Percentiles rank a stretch among this genome's conserved stretches.
Evolutionary conservation across 2,113 vertebrate species (phyloP).

Genomic region (Arvicanthis niloticus): DNA sequence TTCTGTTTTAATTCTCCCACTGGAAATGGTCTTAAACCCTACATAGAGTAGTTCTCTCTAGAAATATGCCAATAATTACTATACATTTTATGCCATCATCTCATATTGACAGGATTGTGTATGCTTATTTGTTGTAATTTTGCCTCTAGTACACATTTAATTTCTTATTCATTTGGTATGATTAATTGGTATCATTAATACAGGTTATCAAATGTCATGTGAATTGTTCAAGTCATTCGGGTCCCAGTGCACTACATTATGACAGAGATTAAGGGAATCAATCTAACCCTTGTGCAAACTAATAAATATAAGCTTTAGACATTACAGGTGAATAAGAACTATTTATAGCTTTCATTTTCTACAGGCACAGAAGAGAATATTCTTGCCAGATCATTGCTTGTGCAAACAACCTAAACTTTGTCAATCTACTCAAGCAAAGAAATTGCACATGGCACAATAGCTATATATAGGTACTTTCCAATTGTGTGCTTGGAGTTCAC

Average conservation of each 20-base stretch:
- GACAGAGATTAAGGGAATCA: neutral
- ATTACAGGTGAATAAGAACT: neutral
- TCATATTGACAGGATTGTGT: neutral
- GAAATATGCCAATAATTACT: neutral
- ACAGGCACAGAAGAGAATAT: neutral
- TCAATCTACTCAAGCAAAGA: neutral
- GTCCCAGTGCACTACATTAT: neutral
- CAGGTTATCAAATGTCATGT: neutral
- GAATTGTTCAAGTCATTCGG: neutral
- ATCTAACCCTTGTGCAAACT: neutral
- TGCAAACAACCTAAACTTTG: neutral
- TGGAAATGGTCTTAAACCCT: neutral
- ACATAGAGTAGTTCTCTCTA: neutral
- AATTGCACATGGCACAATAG: neutral
- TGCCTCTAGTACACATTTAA: neutral
- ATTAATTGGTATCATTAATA: slow-evolving; percentile 19
- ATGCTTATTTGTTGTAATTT: neutral
- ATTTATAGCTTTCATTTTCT: neutral
- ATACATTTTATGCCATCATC: neutral
- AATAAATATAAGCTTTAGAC: neutral
- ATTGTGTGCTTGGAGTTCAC: neutral
- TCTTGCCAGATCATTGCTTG: neutral
- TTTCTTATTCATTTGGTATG: neutral
- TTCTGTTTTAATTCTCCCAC: neutral
- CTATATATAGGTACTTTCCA: neutral